Conservation (phyloP, 2,113 vertebrate species). For the Pterocles gutturalis region DNA sequence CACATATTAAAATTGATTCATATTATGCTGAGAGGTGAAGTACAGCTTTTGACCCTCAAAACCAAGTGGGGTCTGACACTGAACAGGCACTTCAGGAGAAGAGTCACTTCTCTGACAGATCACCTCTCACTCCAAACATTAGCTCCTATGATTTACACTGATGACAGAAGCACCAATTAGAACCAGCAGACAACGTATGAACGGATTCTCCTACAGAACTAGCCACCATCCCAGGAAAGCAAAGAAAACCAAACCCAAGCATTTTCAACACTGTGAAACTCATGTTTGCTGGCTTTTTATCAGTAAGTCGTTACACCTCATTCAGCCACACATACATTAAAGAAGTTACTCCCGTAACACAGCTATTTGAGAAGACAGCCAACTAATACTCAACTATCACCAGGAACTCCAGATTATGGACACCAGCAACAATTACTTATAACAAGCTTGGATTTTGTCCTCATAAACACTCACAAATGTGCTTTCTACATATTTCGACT, state of each 20-base stretch:
- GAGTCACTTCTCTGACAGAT: background rate
- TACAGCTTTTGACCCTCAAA: background rate
- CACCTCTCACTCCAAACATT: background rate
- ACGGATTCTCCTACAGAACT: background rate
- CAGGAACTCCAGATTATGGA: background rate
- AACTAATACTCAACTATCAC: background rate
- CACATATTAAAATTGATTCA: background rate
- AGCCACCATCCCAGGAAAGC: background rate
- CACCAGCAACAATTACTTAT: background rate
- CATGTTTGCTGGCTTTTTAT: background rate
- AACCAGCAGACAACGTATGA: accelerated
- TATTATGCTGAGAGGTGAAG: background rate
- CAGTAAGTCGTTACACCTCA: background rate
- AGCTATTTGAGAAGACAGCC: background rate
- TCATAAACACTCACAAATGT: background rate
- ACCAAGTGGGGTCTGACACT: background rate
- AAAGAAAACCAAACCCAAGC: background rate
- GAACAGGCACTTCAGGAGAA: background rate
- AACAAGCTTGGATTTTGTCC: background rate
- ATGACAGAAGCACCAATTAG: accelerated
- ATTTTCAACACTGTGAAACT: background rate
- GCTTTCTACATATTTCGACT: background rate
- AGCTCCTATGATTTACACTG: background rate
- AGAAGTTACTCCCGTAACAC: background rate
- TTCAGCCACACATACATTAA: accelerated